Conservation (phyloP, 2,888 invertebrate genomes). For the Priocnemis perturbator region DNA sequence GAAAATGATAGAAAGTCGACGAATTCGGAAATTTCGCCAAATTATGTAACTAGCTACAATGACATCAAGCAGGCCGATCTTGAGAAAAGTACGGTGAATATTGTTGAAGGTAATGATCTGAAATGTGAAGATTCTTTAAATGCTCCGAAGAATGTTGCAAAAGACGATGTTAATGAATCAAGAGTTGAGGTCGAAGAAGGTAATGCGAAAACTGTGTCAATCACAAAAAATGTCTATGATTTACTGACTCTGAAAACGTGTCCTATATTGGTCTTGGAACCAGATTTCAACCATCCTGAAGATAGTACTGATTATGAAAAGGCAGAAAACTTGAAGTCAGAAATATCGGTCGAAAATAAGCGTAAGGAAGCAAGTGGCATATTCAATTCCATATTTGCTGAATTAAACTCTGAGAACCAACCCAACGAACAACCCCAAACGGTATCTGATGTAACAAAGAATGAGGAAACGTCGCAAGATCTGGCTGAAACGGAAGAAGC, state of each 20-base stretch:
- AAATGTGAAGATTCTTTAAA: constrained; percentile 1
- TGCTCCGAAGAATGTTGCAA: neutral
- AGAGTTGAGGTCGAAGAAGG: neutral
- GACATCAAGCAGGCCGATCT: too few relatives aligned
- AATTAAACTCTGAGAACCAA: too few relatives aligned
- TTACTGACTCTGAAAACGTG: constrained; percentile 33
- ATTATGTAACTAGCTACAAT: too few relatives aligned
- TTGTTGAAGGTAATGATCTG: neutral
- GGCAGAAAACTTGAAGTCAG: neutral
- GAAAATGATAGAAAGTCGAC: too few relatives aligned
- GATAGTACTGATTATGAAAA: neutral
- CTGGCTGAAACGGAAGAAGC: neutral
- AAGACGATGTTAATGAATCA: neutral
- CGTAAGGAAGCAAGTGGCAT: too few relatives aligned
- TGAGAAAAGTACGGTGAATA: too few relatives aligned
- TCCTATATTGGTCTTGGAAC: constrained; percentile 15
- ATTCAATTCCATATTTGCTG: too few relatives aligned
- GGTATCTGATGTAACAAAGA: too few relatives aligned
- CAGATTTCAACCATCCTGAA: neutral
- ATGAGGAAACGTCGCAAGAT: neutral
- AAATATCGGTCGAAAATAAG: neutral
- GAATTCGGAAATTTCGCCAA: too few relatives aligned
- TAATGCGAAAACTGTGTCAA: neutral
- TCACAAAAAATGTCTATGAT: constrained; percentile 28
- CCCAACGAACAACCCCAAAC: too few relatives aligned